phyloP scores from a whole-genome alignment of 2,797 vertebrate genomes.

The Spea hammondii region DNA sequence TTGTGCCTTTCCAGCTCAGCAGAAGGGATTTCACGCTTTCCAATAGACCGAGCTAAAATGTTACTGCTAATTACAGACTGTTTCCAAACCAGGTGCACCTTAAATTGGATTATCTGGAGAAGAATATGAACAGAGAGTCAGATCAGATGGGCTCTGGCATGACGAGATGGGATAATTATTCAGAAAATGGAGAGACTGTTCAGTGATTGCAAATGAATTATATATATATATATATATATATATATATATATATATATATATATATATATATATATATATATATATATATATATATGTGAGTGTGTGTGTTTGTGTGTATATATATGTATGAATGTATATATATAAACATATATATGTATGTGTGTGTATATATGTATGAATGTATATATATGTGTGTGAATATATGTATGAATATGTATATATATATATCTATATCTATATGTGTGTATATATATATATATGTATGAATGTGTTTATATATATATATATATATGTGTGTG shows the following conservation, averaged over 20 bases:
- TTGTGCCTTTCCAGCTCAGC: constrained; percentile 54
- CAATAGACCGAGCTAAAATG: constrained; percentile 58
- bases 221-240: too few species aligned
- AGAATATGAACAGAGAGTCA: constrained; percentile 55
- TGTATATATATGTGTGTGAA: neutral
- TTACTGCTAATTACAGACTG: constrained; percentile 60
- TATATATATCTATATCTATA: neutral
- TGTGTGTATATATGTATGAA: neutral
- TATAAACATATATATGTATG: too few species aligned
- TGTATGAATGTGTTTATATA: too few species aligned
- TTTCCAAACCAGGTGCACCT: constrained; percentile 64
- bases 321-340: too few species aligned
- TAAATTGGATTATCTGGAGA: constrained; percentile 64
- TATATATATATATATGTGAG: too few species aligned
- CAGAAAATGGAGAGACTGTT: constrained; percentile 52
- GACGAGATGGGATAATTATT: constrained; percentile 47
- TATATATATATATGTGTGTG: too few species aligned
- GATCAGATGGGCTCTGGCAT: constrained; percentile 55
- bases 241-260: too few species aligned
- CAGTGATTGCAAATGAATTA: too few species aligned
- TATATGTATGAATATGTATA: neutral
- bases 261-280: too few species aligned
- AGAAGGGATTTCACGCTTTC: constrained; percentile 62
- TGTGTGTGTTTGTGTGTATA: too few species aligned
- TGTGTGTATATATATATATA: neutral